Percentiles rank a stretch among this genome's conserved stretches.
These are phyloP conservation scores for Drosophila buzzatii DNA, from an alignment of 2,888 invertebrate species.

Conservation along the genomic window DNA sequence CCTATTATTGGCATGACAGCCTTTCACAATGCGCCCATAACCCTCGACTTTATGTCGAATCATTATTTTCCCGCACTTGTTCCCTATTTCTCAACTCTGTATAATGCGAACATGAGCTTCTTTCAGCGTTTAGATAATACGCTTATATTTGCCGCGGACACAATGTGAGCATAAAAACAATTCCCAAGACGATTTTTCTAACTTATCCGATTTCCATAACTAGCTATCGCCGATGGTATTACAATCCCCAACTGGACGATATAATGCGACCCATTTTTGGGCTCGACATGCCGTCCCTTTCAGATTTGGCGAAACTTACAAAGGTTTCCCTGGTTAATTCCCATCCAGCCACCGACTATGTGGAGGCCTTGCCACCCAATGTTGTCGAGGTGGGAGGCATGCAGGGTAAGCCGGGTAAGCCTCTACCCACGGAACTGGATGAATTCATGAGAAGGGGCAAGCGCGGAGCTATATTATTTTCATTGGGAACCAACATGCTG, in stretches of 20 bases:
- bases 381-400: slow-evolving; percentile 82
- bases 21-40: slow-evolving; percentile 62
- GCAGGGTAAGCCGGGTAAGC: slow-evolving; percentile 70
- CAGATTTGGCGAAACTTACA: slow-evolving; percentile 60
- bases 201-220: neutral
- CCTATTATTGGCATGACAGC: slow-evolving; percentile 76
- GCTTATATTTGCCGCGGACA: slow-evolving; percentile 56
- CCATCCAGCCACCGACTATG: slow-evolving; percentile 72
- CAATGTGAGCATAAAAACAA: slow-evolving; percentile 39
- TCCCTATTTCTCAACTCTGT: slow-evolving; percentile 58
- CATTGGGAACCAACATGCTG: slow-evolving; percentile 65
- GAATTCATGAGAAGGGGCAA: slow-evolving; percentile 66
- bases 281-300: slow-evolving; percentile 45
- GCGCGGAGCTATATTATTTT: slow-evolving; percentile 81
- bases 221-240: slow-evolving; percentile 56
- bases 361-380: slow-evolving; percentile 77
- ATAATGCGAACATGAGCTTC: slow-evolving; percentile 66
- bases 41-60: slow-evolving; percentile 62
- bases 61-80: slow-evolving; percentile 71
- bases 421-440: slow-evolving; percentile 72
- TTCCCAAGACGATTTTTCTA: neutral
- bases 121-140: slow-evolving; percentile 65
- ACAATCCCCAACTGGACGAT: slow-evolving; percentile 53
- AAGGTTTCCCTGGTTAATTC: slow-evolving; percentile 75
- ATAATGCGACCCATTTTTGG: slow-evolving; percentile 51